phyloP scores from a whole-genome alignment of 2,113 vertebrate genomes.

The Chauna torquata region DNA sequence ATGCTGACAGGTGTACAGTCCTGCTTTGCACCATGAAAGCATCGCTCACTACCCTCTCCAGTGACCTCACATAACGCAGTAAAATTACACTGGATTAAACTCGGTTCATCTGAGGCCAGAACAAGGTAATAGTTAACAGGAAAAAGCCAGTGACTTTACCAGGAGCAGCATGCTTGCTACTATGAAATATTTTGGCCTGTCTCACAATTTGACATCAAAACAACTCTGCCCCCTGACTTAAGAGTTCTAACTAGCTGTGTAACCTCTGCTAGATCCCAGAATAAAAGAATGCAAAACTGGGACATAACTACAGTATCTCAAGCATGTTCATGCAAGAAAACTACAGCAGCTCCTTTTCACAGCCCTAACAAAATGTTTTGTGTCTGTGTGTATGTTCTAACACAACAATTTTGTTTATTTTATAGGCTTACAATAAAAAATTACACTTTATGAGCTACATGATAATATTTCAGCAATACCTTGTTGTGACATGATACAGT shows the following conservation, averaged over 20 bases:
- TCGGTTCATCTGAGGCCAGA: not conserved
- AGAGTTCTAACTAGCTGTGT: not conserved
- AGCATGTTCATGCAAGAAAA: conserved; percentile 13
- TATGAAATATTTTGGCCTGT: not conserved
- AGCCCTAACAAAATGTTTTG: not conserved
- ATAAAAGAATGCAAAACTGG: not conserved
- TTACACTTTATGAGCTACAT: conserved; percentile 24
- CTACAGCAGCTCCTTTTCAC: not conserved
- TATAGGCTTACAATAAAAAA: conserved; percentile 41
- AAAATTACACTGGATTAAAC: not conserved
- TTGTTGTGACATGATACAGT: conserved; percentile 46
- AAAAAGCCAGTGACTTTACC: not conserved
- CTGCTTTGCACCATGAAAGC: not conserved
- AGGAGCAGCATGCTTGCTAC: not conserved
- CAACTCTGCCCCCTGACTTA: not conserved
- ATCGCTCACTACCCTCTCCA: not conserved
- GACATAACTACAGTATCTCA: not conserved
- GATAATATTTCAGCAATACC: conserved; percentile 47
- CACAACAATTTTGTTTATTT: conserved; percentile 21
- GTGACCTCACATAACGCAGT: not conserved
- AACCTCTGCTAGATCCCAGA: not conserved
- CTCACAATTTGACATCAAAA: not conserved
- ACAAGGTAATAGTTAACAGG: not conserved
- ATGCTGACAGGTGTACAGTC: not conserved
- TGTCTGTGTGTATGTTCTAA: not conserved